These are phyloP conservation scores for Trachelus tabidus DNA, from an alignment of 2,888 invertebrate genomes.

Conservation along the genomic window DNA sequence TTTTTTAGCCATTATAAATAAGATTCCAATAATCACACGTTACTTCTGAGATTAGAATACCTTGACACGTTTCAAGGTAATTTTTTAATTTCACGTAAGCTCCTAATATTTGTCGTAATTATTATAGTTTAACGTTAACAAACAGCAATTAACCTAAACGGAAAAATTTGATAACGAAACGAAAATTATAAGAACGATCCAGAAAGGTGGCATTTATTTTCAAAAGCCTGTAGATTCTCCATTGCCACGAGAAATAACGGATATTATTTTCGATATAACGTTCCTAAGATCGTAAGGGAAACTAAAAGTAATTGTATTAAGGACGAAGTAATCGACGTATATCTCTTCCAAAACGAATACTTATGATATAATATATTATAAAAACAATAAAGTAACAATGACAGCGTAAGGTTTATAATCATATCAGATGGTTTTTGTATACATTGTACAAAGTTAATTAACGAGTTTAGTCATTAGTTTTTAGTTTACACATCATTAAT, in stretches of 20 bases:
- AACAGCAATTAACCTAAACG: conserved; percentile 16
- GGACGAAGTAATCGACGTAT: conserved; percentile 43
- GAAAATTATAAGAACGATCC: conserved; percentile 9
- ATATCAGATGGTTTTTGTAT: conserved; percentile 62
- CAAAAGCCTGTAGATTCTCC: conserved; percentile 39
- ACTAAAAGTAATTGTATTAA: conserved; percentile 30
- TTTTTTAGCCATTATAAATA: background rate
- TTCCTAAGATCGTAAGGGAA: conserved; percentile 53
- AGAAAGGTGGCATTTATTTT: conserved; percentile 46
- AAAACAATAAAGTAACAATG: conserved; percentile 34
- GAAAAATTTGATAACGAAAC: conserved; percentile 2
- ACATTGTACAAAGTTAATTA: conserved; percentile 60
- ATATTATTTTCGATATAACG: conserved; percentile 59
- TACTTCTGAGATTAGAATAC: conserved; percentile 12
- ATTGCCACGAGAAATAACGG: conserved; percentile 48
- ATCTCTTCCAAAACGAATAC: conserved; percentile 53
- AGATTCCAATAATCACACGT: background rate
- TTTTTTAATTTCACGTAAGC: conserved; percentile 8
- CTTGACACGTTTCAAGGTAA: conserved; percentile 17
- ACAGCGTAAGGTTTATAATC: conserved; percentile 54
- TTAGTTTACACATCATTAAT: conserved; percentile 53
- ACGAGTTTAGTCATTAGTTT: conserved; percentile 60
- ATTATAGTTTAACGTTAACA: conserved; percentile 5
- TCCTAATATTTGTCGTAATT: conserved; percentile 6
- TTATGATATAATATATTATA: conserved; percentile 25